These are phyloP conservation scores for Lasioglossum calceatum DNA, from an alignment of 2,888 invertebrate genomes.

Conservation along the genomic window DNA sequence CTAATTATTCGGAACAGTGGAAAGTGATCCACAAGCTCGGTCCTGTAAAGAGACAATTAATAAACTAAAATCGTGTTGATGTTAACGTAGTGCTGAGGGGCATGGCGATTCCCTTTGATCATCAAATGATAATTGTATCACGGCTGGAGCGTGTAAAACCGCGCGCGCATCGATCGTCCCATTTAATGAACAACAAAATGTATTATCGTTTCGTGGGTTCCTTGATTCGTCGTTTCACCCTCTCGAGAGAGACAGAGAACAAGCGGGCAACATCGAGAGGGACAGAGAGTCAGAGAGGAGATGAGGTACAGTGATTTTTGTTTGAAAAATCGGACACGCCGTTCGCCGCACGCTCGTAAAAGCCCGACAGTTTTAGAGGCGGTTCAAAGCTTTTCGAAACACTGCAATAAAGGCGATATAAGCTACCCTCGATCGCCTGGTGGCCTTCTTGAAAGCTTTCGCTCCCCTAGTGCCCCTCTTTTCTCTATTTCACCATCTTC, in stretches of 20 bases:
- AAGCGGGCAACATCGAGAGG: not conserved
- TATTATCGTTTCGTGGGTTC: not conserved
- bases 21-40: not conserved
- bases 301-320: not conserved
- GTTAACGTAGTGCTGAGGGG: not conserved
- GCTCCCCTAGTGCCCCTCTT: not conserved
- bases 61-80: not conserved
- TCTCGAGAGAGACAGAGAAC: not conserved
- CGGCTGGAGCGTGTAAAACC: not conserved
- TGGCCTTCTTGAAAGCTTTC: not conserved
- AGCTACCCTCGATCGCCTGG: slow-evolving; percentile 21
- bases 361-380: slow-evolving; percentile 30
- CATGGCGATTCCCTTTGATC: not conserved
- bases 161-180: not conserved
- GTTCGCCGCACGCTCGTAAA: not conserved
- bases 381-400: slow-evolving; percentile 18
- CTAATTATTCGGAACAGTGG: not conserved
- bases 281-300: not conserved
- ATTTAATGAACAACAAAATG: slow-evolving; percentile 1
- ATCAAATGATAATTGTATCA: slow-evolving; percentile 3
- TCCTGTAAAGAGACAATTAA: not conserved
- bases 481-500: not conserved
- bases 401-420: slow-evolving; percentile 7
- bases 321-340: not conserved
- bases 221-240: not conserved